phyloP scores from a whole-genome alignment of 2,113 vertebrate species.

The Capra hircus region DNA sequence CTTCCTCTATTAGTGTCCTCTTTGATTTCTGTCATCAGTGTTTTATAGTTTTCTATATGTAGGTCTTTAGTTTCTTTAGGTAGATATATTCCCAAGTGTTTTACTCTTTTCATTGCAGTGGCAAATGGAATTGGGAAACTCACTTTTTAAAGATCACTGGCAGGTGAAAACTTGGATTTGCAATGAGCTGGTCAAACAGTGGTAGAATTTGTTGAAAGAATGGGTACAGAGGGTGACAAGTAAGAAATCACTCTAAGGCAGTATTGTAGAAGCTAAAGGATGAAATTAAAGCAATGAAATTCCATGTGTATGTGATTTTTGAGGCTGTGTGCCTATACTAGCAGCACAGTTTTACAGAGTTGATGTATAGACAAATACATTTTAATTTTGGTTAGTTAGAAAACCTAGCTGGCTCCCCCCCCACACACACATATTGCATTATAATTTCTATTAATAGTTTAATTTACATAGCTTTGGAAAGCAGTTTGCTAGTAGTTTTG shows the following conservation, averaged over 20 bases:
- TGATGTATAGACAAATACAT: not conserved
- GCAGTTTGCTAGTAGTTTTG: not conserved
- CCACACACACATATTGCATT: not conserved
- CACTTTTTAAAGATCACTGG: not conserved
- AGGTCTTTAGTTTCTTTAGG: too few relatives aligned
- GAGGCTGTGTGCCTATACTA: not conserved
- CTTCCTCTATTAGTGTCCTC: too few relatives aligned
- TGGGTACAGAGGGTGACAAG: not conserved
- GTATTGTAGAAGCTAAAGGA: not conserved
- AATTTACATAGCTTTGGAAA: not conserved
- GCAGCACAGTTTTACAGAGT: not conserved
- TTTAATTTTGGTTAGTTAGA: not conserved
- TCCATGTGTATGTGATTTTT: not conserved
- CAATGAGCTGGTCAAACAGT: not conserved
- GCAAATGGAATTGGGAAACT: not conserved
- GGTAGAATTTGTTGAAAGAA: not conserved
- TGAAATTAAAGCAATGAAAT: not conserved
- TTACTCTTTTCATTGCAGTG: too few relatives aligned
- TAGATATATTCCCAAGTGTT: too few relatives aligned
- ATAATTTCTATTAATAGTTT: not conserved
- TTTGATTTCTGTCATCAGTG: too few relatives aligned
- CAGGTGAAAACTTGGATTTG: not conserved
- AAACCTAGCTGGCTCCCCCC: not conserved
- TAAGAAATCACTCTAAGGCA: not conserved
- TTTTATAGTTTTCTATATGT: too few relatives aligned